These are phyloP conservation scores for Clarias batrachus DNA, from an alignment of 2,113 vertebrate genomes.

Conservation along the genomic window DNA sequence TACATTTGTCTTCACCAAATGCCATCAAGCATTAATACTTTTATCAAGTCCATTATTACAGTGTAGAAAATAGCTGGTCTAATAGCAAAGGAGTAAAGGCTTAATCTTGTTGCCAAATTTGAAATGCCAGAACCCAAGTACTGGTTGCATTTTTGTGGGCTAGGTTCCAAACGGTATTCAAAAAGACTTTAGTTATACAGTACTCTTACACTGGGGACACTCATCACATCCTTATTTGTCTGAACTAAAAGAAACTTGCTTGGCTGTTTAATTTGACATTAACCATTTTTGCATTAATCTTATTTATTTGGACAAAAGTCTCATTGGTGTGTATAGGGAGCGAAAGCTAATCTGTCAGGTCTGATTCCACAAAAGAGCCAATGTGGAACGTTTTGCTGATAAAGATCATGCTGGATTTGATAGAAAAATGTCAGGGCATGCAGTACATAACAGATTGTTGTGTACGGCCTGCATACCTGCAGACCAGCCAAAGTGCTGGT, in stretches of 20 bases:
- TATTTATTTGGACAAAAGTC: background rate
- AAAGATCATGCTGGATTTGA: no score
- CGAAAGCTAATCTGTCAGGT: no score
- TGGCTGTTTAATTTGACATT: background rate
- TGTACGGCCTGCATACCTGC: no score
- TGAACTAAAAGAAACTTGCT: background rate
- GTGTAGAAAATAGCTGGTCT: background rate
- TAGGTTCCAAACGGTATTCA: background rate
- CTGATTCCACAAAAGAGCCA: background rate
- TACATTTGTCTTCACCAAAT: background rate
- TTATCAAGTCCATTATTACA: background rate
- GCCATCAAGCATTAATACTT: background rate
- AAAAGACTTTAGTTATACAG: background rate
- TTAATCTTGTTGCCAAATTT: background rate
- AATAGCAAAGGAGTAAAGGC: background rate
- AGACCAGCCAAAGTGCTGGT: no score
- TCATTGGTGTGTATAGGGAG: no score
- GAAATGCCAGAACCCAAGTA: background rate
- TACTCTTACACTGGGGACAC: background rate
- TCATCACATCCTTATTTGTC: background rate
- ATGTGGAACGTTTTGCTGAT: no score
- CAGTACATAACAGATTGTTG: no score
- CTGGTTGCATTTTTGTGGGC: background rate
- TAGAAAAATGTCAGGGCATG: no score
- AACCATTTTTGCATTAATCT: background rate